Percentiles rank a stretch among this genome's conserved stretches.
These are phyloP conservation scores for Coremacera marginata DNA, from an alignment of 2,888 invertebrate species.

Conservation along the genomic window DNA sequence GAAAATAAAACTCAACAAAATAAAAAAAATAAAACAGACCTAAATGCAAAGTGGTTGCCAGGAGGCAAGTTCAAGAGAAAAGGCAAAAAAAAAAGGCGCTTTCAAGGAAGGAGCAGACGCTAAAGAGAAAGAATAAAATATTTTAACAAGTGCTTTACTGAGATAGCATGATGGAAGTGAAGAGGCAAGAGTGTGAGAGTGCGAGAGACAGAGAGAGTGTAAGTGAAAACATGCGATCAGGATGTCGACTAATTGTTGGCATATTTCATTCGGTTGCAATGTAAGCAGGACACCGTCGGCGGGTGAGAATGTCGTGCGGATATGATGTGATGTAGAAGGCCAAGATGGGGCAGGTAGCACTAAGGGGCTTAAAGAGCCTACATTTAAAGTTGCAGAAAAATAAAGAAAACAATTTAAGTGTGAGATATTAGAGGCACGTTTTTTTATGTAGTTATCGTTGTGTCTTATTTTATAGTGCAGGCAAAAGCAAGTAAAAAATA, in stretches of 20 bases:
- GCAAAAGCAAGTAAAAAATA: too few species aligned
- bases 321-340: not conserved
- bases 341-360: too few species aligned
- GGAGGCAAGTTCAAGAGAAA: constrained; percentile 36
- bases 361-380: not conserved
- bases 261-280: constrained; percentile 14
- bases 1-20: not conserved
- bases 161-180: not conserved
- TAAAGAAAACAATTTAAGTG: not conserved
- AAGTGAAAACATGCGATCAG: constrained; percentile 13
- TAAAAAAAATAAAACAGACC: constrained; percentile 4
- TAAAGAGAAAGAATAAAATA: not conserved
- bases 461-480: too few species aligned
- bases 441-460: too few species aligned
- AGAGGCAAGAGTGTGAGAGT: not conserved
- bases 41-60: constrained; percentile 33
- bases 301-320: not conserved
- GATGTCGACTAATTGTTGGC: constrained; percentile 36
- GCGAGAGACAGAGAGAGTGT: not conserved
- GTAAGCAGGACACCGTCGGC: not conserved
- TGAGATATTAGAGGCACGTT: too few species aligned
- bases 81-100: not conserved
- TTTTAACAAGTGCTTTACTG: not conserved
- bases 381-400: not conserved
- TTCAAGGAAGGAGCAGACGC: not conserved